phyloP scores from a whole-genome alignment of 1,140 invertebrate species.

The Maconellicoccus hirsutus region DNA sequence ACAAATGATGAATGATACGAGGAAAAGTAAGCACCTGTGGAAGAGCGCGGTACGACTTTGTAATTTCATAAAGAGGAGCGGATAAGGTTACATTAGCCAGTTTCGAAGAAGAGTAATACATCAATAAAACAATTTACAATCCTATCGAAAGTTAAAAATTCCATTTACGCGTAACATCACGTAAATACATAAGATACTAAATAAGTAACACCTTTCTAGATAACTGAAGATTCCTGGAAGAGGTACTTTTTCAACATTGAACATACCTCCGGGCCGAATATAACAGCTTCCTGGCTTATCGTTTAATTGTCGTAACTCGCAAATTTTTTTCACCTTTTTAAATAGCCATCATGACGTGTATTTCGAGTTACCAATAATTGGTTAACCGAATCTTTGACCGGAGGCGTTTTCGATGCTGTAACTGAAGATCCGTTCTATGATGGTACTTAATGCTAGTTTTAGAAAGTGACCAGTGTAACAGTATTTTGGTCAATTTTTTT shows the following conservation, averaged over 20 bases:
- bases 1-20: neutral
- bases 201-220: neutral
- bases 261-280: neutral
- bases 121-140: slow-evolving; percentile 10
- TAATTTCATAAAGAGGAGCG: neutral
- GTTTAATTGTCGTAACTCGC: neutral
- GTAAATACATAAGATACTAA: neutral
- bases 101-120: neutral
- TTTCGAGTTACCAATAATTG: slow-evolving; percentile 1
- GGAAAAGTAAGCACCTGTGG: neutral
- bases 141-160: slow-evolving; percentile 2
- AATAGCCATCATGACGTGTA: neutral
- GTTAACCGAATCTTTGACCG: neutral
- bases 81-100: neutral
- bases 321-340: neutral
- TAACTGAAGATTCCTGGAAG: neutral
- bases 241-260: neutral
- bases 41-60: neutral
- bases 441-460: neutral
- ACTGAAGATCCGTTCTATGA: neutral
- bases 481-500: no score
- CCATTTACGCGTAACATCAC: neutral
- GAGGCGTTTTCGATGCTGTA: neutral
- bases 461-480: neutral
- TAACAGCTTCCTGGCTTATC: neutral